Evolutionary conservation across 1,140 invertebrate genomes (phyloP).

Genomic region (Pseudomyrmex concolor): DNA sequence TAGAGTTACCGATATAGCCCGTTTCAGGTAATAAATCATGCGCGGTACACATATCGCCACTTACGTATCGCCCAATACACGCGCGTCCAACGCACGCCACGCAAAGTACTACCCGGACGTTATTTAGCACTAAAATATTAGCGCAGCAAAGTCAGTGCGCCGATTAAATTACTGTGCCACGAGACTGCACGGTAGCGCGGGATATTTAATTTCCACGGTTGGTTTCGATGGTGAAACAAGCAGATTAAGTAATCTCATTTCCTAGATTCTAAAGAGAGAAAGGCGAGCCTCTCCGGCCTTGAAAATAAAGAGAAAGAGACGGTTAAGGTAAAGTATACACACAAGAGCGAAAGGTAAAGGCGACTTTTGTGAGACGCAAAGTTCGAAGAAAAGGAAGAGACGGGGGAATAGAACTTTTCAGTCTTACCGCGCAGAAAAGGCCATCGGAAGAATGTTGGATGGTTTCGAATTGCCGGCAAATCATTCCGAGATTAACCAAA

Average conservation of each 20-base stretch:
- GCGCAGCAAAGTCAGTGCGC: constrained; percentile 24
- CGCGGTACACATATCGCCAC: constrained; percentile 27
- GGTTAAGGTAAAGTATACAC: constrained; percentile 1
- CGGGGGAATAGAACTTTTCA: constrained; percentile 51
- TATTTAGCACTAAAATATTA: constrained; percentile 60
- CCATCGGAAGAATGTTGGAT: constrained; percentile 16
- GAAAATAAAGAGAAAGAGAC: constrained; percentile 35
- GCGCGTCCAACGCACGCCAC: constrained; percentile 56
- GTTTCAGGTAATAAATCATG: constrained; percentile 42
- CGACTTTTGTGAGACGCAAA: constrained; percentile 52
- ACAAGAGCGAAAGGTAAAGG: constrained; percentile 23
- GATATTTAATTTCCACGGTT: constrained; percentile 79
- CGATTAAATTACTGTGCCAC: constrained; percentile 43
- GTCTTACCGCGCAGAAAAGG: constrained; percentile 27
- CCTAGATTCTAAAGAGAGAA: constrained; percentile 65
- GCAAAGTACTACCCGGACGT: constrained; percentile 45
- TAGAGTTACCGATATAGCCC: not conserved
- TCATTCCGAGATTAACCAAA: constrained; percentile 64
- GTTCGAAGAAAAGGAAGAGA: not conserved
- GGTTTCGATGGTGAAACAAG: constrained; percentile 78
- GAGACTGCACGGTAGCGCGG: constrained; percentile 59
- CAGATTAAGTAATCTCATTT: constrained; percentile 79
- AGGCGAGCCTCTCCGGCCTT: constrained; percentile 8
- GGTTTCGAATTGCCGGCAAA: constrained; percentile 42
- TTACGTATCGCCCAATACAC: constrained; percentile 53